phyloP scores from a whole-genome alignment of 35 echinoderm and acorn worm species.

The Hemicentrotus pulcherrimus region DNA sequence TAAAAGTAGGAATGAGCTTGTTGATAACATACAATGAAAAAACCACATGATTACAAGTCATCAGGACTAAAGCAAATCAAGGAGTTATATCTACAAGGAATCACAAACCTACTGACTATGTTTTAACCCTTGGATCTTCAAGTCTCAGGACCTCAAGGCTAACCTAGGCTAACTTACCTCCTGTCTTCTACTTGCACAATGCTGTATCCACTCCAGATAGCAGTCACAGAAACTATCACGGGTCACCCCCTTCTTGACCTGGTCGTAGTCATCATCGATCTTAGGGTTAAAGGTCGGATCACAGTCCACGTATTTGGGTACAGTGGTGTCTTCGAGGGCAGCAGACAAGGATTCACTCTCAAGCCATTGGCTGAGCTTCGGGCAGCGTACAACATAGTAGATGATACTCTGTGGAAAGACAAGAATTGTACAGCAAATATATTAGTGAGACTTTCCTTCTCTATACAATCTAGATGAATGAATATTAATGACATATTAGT shows the following conservation, averaged over 20 bases:
- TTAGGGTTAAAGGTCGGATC: constrained; percentile 97
- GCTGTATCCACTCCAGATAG: constrained; percentile 90
- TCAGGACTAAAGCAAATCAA: not conserved
- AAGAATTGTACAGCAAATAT: not conserved
- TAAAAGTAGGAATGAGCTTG: too few species aligned
- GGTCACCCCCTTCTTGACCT: constrained; percentile 62
- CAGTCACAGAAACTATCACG: constrained; percentile 87
- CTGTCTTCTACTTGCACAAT: constrained; percentile 89
- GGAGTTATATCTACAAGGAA: too few species aligned
- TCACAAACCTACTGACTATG: not conserved
- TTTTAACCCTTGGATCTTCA: not conserved
- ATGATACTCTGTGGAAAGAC: constrained; percentile 85
- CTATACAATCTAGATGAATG: not conserved
- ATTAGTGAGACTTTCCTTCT: not conserved
- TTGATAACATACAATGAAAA: too few species aligned
- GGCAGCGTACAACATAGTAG: constrained; percentile 93
- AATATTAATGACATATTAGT: too few species aligned
- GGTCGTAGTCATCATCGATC: constrained; percentile 96
- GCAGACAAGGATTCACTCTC: constrained; percentile 69
- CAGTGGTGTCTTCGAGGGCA: constrained; percentile 70
- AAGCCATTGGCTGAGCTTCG: constrained; percentile 87
- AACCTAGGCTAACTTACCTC: constrained; percentile 67
- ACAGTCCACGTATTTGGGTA: constrained; percentile 84
- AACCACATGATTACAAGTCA: not conserved
- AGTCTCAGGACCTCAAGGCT: not conserved